Evolutionary conservation across 2,888 invertebrate species (phyloP), one percentile per base, ranked within the genome.

Genomic region (Strigamia transsilvanica): DNA sequence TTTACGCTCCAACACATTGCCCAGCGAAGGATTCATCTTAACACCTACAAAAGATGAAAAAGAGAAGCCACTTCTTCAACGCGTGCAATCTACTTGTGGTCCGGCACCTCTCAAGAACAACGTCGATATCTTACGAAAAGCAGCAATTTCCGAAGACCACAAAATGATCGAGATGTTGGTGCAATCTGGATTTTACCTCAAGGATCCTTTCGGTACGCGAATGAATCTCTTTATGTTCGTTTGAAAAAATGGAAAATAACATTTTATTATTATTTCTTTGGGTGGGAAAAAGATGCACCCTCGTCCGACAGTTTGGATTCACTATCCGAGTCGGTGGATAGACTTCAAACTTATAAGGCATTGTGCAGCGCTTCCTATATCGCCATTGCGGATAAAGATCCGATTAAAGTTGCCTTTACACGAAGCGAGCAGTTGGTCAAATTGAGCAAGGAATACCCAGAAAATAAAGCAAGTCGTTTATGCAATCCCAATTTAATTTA

Each of bases 121-220:
- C 7, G 23, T 18, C 23, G 61, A 18, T 10, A 18, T 61, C 10
- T 21, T 61, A 23, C 5, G 61, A 18, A 61, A 61, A 23, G 61
- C 61, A 23, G 61, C 61, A 61, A 61, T 61, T 23, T 18, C 61
- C 3, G 61, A 61, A 10, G 61, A 61, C 12, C 7, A 21, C 18
- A 61, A 18, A 23, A 61, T 61, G 18, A 61, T 61, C 7, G 61
- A 61, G 21, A 61, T 61, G 61, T 61, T 61, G 12, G 61, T 61
- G 2, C 18, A 61, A 23, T 18, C 61, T 18, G 61, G 61, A 23
- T 61, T 61, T 23, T 61, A 18, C 21, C 61, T 61, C 0, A 5
- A 61, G 12, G 61, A 61, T 23, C 61, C 61, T 23, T 61, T 61
- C 23, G n/a, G 61, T 61, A 61, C 13, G 9, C 12, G 7, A 1